These are phyloP conservation scores for Chromobotia macracanthus DNA, from an alignment of 2,797 vertebrate genomes.

Conservation along the genomic window DNA sequence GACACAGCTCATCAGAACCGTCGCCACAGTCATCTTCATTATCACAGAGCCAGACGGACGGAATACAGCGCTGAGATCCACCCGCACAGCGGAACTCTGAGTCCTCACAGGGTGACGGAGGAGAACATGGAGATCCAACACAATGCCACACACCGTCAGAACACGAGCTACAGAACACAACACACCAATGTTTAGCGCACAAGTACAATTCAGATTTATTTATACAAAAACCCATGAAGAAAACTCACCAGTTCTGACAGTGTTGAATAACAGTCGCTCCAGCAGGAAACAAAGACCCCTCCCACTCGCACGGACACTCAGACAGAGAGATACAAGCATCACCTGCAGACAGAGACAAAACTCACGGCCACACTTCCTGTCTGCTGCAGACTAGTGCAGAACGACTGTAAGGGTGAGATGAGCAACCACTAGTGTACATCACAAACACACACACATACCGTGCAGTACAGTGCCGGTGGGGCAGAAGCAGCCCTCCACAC, in stretches of 20 bases:
- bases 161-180: constrained; percentile 79
- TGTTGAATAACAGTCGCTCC: constrained; percentile 74
- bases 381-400: neutral
- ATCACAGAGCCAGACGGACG: constrained; percentile 87
- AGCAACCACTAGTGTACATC: neutral
- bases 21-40: constrained; percentile 90
- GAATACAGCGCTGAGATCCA: constrained; percentile 79
- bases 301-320: constrained; percentile 86
- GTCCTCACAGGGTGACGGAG: constrained; percentile 70
- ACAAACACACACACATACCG: constrained; percentile 66
- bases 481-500: constrained; percentile 92
- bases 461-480: constrained; percentile 78
- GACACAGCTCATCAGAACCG: constrained; percentile 87
- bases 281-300: constrained; percentile 79
- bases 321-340: constrained; percentile 74
- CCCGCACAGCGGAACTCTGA: constrained; percentile 79
- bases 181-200: neutral
- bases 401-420: neutral
- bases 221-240: neutral
- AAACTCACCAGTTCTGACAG: constrained; percentile 87
- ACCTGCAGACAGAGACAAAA: constrained; percentile 64
- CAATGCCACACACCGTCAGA: constrained; percentile 81
- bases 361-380: neutral
- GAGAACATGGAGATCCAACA: constrained; percentile 68
- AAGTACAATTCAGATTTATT: neutral